Base-by-base conservation (phyloP, 2,888 invertebrate species). In the Lamellibrachia columna region DNA sequence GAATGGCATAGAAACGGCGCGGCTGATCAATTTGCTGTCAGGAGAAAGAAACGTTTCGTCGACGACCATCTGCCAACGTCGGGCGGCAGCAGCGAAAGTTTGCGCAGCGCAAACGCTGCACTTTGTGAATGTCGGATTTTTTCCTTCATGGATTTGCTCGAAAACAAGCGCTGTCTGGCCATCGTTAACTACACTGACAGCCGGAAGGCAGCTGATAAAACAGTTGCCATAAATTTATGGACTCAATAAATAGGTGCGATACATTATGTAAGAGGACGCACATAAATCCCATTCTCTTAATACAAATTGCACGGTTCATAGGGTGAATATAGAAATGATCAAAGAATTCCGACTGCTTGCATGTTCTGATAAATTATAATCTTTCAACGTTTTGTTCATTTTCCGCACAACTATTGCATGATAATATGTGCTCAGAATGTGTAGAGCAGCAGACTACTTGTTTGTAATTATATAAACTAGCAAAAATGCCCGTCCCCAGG, bases 61-160 rank as follows among this genome's bases (percentile, higher is more conserved):
- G 22, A n/a, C 75, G 6, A 22, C 75, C 75, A 75, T 75, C 75
- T 75, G 75, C 75, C 75, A 75, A n/a, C 22, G 15, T 6, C 11
- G 22, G 4, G 22, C 22, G 6, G 75, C 40, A 4, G 75, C 22
- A 75, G 75, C 4, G 75, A 75, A 75, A 75, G 75, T 75, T 75
- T 75, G 75, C 75, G 22, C 75, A 75, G 75, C 75, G 75, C 75
- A 75, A 75, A 75, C 75, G 75, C 75, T 75, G 75, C 75, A 75
- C 75, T 75, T 75, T 75, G 75, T 75, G 75, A 75, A 75, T 75
- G 75, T 75, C 75, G 22, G n/a, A 22, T 75, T 75, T 75, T 75
- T 75, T n/a, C 6, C 75, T 75, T 75, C 22, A 22, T n/a, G 75
- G 75, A 75, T 75, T 75, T 75, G 75, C 75, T 75, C 75, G 75